These are phyloP conservation scores for Cephalopterus ornatus DNA, from an alignment of 2,113 vertebrate species.

Conservation along the genomic window DNA sequence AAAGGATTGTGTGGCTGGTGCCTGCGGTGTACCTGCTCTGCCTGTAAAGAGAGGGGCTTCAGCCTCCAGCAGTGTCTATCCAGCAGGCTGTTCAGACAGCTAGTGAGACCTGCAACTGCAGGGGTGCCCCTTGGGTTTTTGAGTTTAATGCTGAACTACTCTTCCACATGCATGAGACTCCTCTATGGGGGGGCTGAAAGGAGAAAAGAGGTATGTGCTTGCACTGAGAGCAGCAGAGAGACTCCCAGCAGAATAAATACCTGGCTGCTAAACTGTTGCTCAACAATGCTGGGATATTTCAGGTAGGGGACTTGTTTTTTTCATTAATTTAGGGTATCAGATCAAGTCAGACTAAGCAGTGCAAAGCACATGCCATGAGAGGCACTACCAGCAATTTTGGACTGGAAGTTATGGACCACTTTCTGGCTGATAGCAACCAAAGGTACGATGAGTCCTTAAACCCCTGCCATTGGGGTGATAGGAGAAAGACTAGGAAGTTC, in stretches of 20 bases:
- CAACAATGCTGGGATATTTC: neutral
- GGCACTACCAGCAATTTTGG: fast-evolving
- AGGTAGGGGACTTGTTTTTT: neutral
- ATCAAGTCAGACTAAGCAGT: neutral
- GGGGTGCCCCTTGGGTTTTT: neutral
- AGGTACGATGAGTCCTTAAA: neutral
- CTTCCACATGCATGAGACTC: neutral
- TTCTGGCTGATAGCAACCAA: neutral
- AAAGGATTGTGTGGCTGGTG: neutral
- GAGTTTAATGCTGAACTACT: fast-evolving
- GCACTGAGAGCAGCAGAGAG: neutral
- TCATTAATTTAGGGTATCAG: neutral
- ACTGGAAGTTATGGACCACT: neutral
- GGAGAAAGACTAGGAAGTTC: neutral
- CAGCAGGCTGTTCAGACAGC: neutral
- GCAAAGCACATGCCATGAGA: neutral
- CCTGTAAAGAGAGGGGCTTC: neutral
- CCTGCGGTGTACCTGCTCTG: neutral
- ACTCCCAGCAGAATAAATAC: neutral
- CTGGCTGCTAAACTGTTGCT: neutral
- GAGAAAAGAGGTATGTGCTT: neutral
- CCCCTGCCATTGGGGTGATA: neutral
- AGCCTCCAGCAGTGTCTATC: neutral
- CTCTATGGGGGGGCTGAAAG: neutral
- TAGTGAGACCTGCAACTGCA: neutral